A percentile compares a stretch with the other conserved stretches of the same genome.
These are phyloP conservation scores for Dendrolimus pini DNA, from an alignment of 2,888 invertebrate species.

Conservation along the genomic window DNA sequence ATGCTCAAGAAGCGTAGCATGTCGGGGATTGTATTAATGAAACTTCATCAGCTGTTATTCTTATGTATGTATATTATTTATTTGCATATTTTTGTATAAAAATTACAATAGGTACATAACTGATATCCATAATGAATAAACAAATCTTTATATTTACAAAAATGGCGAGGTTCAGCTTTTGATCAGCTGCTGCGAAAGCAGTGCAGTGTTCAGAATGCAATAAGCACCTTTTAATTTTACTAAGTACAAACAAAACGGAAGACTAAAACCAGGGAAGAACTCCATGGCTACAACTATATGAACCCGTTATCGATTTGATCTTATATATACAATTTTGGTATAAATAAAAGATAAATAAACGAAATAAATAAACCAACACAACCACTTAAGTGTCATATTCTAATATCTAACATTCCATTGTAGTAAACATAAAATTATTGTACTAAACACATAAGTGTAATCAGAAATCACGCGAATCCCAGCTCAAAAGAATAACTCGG, in stretches of 20 bases:
- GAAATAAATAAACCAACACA: conserved; percentile 74
- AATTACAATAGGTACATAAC: conserved; percentile 68
- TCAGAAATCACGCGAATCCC: too few species aligned
- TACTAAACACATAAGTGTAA: conserved; percentile 25
- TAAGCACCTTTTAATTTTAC: conserved; percentile 55
- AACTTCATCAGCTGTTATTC: conserved; percentile 1
- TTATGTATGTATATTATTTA: conserved; percentile 51
- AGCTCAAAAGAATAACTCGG: too few species aligned
- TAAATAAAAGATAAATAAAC: conserved; percentile 69
- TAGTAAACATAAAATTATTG: conserved; percentile 40
- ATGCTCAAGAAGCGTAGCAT: too few species aligned
- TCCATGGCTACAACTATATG: conserved; percentile 47
- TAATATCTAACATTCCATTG: conserved; percentile 38
- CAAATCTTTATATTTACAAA: conserved; percentile 52
- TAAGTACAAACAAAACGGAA: conserved; percentile 69
- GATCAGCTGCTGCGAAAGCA: conserved; percentile 30
- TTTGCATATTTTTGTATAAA: conserved; percentile 73
- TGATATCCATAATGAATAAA: conserved; percentile 52
- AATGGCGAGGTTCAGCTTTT: conserved; percentile 55
- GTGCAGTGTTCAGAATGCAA: conserved; percentile 30
- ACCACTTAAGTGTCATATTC: conserved; percentile 55
- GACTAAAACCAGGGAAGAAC: conserved; percentile 55
- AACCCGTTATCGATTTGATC: conserved; percentile 52
- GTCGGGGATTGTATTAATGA: too few species aligned
- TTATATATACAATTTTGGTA: conserved; percentile 53